Base-by-base conservation (phyloP, 2,888 invertebrate species). In the Calameuta pallipes region DNA sequence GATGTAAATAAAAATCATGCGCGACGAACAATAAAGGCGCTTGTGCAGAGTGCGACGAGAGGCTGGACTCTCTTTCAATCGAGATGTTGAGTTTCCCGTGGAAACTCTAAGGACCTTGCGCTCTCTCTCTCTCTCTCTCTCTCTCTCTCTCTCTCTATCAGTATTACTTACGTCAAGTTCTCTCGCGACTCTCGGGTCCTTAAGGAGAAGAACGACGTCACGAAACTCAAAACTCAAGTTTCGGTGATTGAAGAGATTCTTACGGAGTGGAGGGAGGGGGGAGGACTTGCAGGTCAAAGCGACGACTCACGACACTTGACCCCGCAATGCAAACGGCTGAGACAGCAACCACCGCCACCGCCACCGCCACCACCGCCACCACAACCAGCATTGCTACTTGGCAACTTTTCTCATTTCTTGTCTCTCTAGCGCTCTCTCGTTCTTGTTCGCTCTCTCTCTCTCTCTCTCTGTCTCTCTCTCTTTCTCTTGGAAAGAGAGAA, bases 331-430 rank as follows among this genome's bases (percentile, higher is more conserved):
- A 34, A 37, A 15, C 37, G 37, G 15, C 37, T 37, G 37, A 37
- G 37, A 13, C 37, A 37, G 37, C 37, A 13, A 37, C 37, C 37
- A 36, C 36, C 12, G 1, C 37, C 36, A 2, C 35, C 35, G 11
- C 12, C 37, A 3, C 12, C 37, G 2, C 11, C 36, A 36, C 36
- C 36, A 37, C 37, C 37, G 4, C 37, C 13, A 13, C 36, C 36
- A 12, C 36, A 2, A 36, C 37, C 37, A 37, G 1, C 37, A 13
- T 37, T 37, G 3, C 37, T 13, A 37, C 81, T 83, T 82, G 82
- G 76, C 81, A 76, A 78, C 79, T 74, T 80, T 79, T 81, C 82
- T 82, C 76, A 79, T 77, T 37, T 69, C 76, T 36, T 80, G 77
- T 75, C 75, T 79, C 69, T 34, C 76, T 30, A 69, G 30, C 73